Percentiles rank a stretch among this genome's conserved stretches.
Evolutionary conservation across 2,113 vertebrate genomes (phyloP).

Genomic region (Tricholaema leucomelas): DNA sequence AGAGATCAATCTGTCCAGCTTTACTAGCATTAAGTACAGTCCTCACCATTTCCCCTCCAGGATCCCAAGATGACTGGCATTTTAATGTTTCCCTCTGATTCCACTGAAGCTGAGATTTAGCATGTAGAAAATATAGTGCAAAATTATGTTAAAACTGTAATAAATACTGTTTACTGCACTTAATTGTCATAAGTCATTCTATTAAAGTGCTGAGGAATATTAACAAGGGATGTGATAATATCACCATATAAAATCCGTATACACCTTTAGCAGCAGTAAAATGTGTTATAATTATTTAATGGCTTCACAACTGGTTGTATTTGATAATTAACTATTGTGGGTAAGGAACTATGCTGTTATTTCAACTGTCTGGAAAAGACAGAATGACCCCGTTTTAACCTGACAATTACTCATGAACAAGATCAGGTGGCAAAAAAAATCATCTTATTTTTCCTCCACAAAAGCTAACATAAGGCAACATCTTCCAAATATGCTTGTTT

Average conservation of each 20-base stretch:
- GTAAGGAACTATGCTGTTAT: neutral
- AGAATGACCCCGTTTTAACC: neutral
- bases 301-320: slow-evolving; percentile 18
- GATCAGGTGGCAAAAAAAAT: neutral
- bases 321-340: slow-evolving; percentile 40
- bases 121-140: neutral
- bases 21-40: neutral
- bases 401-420: neutral
- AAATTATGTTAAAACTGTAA: slow-evolving; percentile 36
- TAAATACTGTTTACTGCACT: slow-evolving; percentile 49
- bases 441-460: neutral
- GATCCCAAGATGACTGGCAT: neutral
- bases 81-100: slow-evolving; percentile 5
- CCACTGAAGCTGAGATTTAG: neutral
- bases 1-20: neutral
- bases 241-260: slow-evolving; percentile 31
- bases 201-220: slow-evolving; percentile 38
- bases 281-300: slow-evolving; percentile 60
- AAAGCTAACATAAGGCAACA: neutral
- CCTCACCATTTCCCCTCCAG: neutral
- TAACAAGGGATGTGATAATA: slow-evolving; percentile 50
- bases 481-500: neutral
- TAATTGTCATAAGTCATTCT: slow-evolving; percentile 51
- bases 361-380: neutral
- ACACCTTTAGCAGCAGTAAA: slow-evolving; percentile 41